Evolutionary conservation across 92 coral and sea anemone species (phyloP), one percentile per base, ranked within the genome.

Genomic region (Porites cylindrica): DNA sequence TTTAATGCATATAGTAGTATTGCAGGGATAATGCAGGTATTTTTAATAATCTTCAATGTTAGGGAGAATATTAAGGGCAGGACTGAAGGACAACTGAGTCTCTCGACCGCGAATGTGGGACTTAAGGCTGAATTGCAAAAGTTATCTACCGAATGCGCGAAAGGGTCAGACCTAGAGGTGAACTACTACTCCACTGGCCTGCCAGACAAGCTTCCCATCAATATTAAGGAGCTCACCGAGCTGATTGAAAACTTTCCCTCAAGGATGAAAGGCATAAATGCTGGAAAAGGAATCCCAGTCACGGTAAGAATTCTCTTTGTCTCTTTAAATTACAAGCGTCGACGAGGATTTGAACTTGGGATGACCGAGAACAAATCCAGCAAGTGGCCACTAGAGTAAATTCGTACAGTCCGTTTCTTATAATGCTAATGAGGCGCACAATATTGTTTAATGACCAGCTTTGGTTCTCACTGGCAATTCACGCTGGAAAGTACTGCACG

Each of bases 251-350:
- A 61, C 12, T 83, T 83, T 66, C 87, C 87, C 9, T 1, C 1
- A 77, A 71, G 81, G 1, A 32, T 83, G 87, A 71, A 73, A 47
- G 50, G 73, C 12, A 62, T 50, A n/a, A 73, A 83, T 62, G 20
- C 11, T 10, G 87, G 87, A n/a, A 76, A 77, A 26, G 87, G 87
- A 83, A 73, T 83, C 50, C 81, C 87, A 43, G 12, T 83, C 29
- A 5, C 61, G 80, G 87, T 83, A 24, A 58, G 79, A 58, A 17
- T 62, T 51, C 0, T 18, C 59, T 53, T 53, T 53, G 32, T 29
- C 1, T 26, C 29, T 26, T 26, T 26, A 24, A 24, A 24, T 24
- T 24, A 24, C 26, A 24, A 24, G 26, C 26, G 26, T 24, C 26
- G 26, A 24, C 26, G 26, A 24, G 26, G 26, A 24, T 24, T 24